Evolutionary conservation across 1,140 invertebrate genomes (phyloP).

Genomic region (Ylistrum balloti): DNA sequence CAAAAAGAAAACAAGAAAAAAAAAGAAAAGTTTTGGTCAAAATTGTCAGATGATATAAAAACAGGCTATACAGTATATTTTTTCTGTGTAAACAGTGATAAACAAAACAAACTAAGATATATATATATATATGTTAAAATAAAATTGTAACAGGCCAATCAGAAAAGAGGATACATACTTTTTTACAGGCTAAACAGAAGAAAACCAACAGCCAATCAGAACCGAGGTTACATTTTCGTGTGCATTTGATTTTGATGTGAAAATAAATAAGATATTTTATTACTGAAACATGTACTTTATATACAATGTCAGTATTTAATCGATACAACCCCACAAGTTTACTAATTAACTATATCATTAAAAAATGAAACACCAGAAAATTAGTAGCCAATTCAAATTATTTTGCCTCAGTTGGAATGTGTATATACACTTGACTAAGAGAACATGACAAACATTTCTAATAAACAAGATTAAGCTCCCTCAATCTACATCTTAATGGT

Average conservation of each 20-base stretch:
- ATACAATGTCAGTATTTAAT: no score
- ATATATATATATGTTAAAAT: slow-evolving; percentile 24
- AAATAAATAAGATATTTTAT: background rate
- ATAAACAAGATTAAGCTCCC: no score
- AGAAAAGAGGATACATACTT: slow-evolving; percentile 39
- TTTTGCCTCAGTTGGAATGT: slow-evolving; percentile 10
- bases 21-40: background rate
- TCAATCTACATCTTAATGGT: no score
- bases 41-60: background rate
- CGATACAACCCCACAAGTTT: no score
- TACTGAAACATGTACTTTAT: no score
- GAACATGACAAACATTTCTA: no score
- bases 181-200: slow-evolving; percentile 33
- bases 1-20: background rate
- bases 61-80: background rate
- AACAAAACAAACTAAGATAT: slow-evolving; percentile 30
- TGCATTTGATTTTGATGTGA: slow-evolving; percentile 1
- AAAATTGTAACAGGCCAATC: slow-evolving; percentile 24
- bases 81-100: background rate
- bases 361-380: background rate
- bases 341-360: no score
- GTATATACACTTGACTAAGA: no score
- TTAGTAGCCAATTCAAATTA: background rate
- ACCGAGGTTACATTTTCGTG: background rate
- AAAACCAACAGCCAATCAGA: slow-evolving; percentile 38